phyloP scores from a whole-genome alignment of 37 sponge, comb jelly and placozoan species.

The Aphrocallistes beatrix region DNA sequence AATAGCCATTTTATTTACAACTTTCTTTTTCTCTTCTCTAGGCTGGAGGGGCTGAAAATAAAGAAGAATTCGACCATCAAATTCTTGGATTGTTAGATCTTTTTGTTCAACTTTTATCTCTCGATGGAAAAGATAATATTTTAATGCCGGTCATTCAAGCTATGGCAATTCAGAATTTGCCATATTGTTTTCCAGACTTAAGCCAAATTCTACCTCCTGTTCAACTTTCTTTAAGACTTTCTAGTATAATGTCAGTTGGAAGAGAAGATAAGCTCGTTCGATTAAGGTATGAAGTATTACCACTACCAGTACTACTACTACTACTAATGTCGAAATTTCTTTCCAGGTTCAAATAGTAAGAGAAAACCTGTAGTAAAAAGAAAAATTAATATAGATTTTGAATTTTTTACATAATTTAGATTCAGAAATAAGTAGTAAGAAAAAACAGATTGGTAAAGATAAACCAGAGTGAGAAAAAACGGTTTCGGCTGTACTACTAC shows the following conservation, averaged over 20 bases:
- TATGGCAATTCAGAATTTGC: not conserved
- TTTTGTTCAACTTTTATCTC: not conserved
- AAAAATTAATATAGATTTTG: no score
- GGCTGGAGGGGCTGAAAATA: not conserved
- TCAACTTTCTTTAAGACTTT: not conserved
- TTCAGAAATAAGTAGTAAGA: no score
- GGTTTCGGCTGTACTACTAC: no score
- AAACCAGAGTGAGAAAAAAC: no score
- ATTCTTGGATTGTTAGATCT: not conserved
- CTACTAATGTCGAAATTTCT: no score
- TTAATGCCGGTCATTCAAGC: not conserved
- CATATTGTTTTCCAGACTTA: not conserved
- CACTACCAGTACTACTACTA: no score
- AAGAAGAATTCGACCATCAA: not conserved
- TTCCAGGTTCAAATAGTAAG: no score
- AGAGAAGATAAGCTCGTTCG: slow-evolving; percentile 12
- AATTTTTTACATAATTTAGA: no score
- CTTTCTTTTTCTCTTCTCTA: not conserved
- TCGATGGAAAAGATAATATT: slow-evolving; percentile 10
- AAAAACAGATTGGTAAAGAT: no score
- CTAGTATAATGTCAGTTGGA: not conserved
- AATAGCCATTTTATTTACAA: no score
- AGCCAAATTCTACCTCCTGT: not conserved
- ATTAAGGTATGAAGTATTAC: not conserved
- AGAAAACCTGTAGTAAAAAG: no score